Base-by-base conservation (phyloP, 1,140 invertebrate genomes). In the Zaprionus inermis region DNA sequence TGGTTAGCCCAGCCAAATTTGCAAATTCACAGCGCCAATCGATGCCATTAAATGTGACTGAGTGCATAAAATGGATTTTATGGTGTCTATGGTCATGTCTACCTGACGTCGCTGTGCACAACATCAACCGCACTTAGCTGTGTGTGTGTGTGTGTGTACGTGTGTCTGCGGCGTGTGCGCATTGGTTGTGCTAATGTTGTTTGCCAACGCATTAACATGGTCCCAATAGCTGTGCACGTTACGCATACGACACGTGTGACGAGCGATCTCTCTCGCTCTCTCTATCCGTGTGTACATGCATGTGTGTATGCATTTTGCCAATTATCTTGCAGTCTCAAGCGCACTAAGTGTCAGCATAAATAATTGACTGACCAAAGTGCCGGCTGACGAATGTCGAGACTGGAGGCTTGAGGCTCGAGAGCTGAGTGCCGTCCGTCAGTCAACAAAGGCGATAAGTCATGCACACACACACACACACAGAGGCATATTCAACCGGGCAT, bases 171-270 rank as follows among this genome's bases (percentile, higher is more conserved):
- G 28, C 57, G 51, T 61, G 32, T 34, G 32, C 63, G 30, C 38
- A 22, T 49, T 46, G 38, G 18, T 36, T 74, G 64, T 67, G 74
- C 52, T 85, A 84, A 85, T 79, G 63, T 63, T 88, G 79, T 86
- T 88, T 86, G 73, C 79, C 82, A 77, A 83, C 60, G 79, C 83
- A 86, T 86, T 86, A 88, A 72, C 82, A 88, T 79, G 72, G 59
- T 38, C 56, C 36, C 68, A 72, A 65, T 54, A 60, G 36, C 32
- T 59, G 44, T 51, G 66, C 58, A 18, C 71, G 70, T 78, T 86
- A 83, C 82, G 83, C 73, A 86, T 86, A 86, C 76, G 76, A 73
- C 82, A 79, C 79, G 82, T 88, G 72, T 71, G 56, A 60, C 34
- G 46, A 52, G 14, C 63, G 56, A 52, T 41, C 6, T 52, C 11